These are phyloP conservation scores for Smutsia temminckii DNA, from an alignment of 2,797 vertebrate genomes.

Conservation along the genomic window DNA sequence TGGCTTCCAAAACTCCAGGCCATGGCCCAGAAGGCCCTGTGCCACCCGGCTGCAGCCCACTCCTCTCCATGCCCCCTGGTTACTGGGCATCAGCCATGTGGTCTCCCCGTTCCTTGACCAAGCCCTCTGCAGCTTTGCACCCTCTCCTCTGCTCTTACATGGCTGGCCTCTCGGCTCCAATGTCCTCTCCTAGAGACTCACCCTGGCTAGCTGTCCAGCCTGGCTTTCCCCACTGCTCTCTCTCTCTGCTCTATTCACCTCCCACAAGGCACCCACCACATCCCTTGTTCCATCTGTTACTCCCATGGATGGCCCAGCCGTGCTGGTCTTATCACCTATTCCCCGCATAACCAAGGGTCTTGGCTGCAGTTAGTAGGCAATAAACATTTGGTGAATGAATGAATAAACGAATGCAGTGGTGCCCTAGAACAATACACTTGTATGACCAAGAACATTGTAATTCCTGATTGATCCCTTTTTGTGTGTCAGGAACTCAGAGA, in stretches of 20 bases:
- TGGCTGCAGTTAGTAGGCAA: neutral
- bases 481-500: neutral
- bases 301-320: neutral
- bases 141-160: neutral
- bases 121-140: neutral
- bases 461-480: neutral
- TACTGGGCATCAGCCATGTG: neutral
- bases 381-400: neutral
- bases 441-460: neutral
- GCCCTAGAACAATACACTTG: neutral
- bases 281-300: neutral
- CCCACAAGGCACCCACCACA: neutral
- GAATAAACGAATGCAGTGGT: neutral
- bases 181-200: neutral
- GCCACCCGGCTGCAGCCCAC: neutral
- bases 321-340: neutral
- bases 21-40: neutral
- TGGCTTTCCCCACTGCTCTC: neutral
- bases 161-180: neutral
- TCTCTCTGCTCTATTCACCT: neutral
- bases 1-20: neutral
- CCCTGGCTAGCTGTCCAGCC: neutral
- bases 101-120: neutral
- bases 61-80: neutral
- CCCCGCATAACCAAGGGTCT: neutral